A percentile compares a stretch with the other conserved stretches of the same genome.
Evolutionary conservation across 2,888 invertebrate species (phyloP).

Genomic region (Therioaphis trifolii): DNA sequence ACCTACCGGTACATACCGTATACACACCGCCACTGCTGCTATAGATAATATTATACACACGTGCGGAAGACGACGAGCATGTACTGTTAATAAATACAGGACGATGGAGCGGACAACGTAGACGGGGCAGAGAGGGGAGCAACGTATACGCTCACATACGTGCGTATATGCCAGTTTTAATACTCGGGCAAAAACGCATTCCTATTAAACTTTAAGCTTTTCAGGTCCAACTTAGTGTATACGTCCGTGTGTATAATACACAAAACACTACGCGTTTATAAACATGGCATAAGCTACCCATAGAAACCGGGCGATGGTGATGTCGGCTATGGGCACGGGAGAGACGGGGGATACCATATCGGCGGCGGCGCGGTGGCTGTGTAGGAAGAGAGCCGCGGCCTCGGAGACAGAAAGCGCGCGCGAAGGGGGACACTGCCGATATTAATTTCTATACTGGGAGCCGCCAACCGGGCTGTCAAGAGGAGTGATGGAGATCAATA

Average conservation of each 20-base stretch:
- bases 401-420: constrained; percentile 20
- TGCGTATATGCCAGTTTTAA: constrained; percentile 29
- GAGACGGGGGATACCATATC: not conserved
- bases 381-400: constrained; percentile 3
- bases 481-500: constrained; percentile 60
- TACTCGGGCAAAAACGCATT: constrained; percentile 46
- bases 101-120: too few species aligned
- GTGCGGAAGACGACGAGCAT: not conserved
- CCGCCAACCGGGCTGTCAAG: constrained; percentile 48
- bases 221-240: constrained; percentile 54
- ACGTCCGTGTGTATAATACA: constrained; percentile 53
- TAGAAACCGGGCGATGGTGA: not conserved
- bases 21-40: too few species aligned
- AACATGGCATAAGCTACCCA: constrained; percentile 38
- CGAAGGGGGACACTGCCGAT: constrained; percentile 36
- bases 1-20: too few species aligned
- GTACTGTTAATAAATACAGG: constrained; percentile 46
- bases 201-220: constrained; percentile 62
- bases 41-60: too few species aligned
- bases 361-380: not conserved
- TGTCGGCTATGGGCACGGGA: too few species aligned
- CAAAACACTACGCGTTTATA: constrained; percentile 49
- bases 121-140: not conserved
- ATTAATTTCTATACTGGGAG: constrained; percentile 43
- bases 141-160: not conserved